Percentiles rank a stretch among this genome's conserved stretches.
These are phyloP conservation scores for Serinus canaria DNA, from an alignment of 2,113 vertebrate species.

Conservation along the genomic window DNA sequence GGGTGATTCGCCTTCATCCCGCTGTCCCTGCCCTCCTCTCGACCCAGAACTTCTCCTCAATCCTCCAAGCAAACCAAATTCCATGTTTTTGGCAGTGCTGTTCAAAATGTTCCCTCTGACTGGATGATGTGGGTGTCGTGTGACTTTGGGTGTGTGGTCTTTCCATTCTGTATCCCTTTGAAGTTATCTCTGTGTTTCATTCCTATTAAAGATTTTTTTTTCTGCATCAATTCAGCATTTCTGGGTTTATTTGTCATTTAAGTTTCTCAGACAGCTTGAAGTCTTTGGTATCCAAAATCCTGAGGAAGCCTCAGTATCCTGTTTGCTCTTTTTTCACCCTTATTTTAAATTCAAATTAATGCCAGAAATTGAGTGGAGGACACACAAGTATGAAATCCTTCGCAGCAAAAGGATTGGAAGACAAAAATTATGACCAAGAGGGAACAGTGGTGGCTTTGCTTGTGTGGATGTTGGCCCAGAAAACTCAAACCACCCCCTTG, in stretches of 20 bases:
- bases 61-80: neutral
- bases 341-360: constrained; percentile 3
- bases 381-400: neutral
- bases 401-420: rapidly evolving
- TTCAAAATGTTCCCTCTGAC: neutral
- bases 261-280: neutral
- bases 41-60: neutral
- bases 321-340: neutral
- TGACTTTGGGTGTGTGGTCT: neutral
- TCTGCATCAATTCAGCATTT: neutral
- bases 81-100: rapidly evolving
- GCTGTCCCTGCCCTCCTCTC: neutral
- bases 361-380: neutral
- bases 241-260: neutral
- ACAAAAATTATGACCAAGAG: neutral
- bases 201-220: neutral
- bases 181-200: neutral
- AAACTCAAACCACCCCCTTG: neutral
- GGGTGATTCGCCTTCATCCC: rapidly evolving
- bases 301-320: neutral
- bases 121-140: neutral
- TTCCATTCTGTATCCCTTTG: neutral
- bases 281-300: neutral
- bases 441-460: neutral
- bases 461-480: neutral